phyloP scores from a whole-genome alignment of 2,113 vertebrate species.

The Pelecanoides urinatrix region DNA sequence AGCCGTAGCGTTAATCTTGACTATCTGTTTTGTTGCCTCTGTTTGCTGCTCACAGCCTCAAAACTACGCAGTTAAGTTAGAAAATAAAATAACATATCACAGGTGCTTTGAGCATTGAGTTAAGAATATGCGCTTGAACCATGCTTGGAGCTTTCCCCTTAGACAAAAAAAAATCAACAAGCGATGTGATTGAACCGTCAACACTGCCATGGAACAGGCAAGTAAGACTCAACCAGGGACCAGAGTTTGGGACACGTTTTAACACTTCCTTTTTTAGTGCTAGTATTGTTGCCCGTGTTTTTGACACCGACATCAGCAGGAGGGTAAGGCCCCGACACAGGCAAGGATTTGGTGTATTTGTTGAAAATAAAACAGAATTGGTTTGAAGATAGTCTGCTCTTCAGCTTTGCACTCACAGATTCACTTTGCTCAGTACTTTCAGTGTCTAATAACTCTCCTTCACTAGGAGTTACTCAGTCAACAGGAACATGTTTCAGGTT shows the following conservation, averaged over 20 bases:
- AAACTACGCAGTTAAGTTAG: not conserved
- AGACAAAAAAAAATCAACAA: not conserved
- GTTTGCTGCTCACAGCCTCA: not conserved
- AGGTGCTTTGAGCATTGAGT: not conserved
- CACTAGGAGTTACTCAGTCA: not conserved
- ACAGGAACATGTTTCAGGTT: not conserved
- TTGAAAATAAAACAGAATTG: not conserved
- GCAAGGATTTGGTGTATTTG: not conserved
- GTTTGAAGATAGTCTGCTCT: not conserved
- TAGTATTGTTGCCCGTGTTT: fast-evolving
- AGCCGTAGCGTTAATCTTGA: not conserved
- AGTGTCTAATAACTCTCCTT: not conserved
- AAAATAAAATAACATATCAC: not conserved
- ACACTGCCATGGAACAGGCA: fast-evolving
- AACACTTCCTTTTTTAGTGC: not conserved
- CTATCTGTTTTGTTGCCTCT: not conserved
- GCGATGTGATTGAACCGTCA: fast-evolving
- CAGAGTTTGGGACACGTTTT: not conserved
- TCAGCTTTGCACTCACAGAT: not conserved
- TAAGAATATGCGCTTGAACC: not conserved
- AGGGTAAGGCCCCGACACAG: not conserved
- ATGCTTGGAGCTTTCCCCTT: not conserved
- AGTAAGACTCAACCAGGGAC: not conserved
- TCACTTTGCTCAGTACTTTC: not conserved
- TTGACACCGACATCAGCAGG: not conserved